Evolutionary conservation across 2,113 vertebrate genomes (phyloP).

Genomic region (Meriones unguiculatus): DNA sequence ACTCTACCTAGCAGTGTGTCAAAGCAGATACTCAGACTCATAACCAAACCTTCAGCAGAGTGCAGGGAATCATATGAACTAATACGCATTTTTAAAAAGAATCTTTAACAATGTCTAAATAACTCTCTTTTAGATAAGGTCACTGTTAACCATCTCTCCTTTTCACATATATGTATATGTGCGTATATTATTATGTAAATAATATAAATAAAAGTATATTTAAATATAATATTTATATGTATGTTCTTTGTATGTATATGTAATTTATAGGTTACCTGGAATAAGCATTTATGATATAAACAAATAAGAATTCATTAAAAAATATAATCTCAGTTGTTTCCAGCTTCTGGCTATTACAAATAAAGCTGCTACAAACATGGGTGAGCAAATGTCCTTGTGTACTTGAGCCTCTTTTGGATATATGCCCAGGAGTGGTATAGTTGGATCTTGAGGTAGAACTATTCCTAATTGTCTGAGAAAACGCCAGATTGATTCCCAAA

Average conservation of each 20-base stretch:
- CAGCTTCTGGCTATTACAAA: too few relatives aligned
- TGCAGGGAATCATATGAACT: too few relatives aligned
- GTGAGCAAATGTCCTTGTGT: too few relatives aligned
- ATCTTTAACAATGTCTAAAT: not conserved
- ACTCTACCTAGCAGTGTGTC: too few relatives aligned
- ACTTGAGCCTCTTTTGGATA: too few relatives aligned
- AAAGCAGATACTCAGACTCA: too few relatives aligned
- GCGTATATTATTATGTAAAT: not conserved
- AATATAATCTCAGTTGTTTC: not conserved
- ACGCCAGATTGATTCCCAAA: too few relatives aligned
- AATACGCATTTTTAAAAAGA: not conserved
- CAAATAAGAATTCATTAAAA: not conserved
- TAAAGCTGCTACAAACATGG: too few relatives aligned
- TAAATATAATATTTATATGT: not conserved
- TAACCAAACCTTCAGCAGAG: too few relatives aligned
- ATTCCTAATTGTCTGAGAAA: too few relatives aligned
- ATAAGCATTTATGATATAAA: not conserved
- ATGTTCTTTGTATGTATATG: not conserved
- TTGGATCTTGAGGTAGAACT: too few relatives aligned
- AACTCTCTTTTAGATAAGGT: not conserved
- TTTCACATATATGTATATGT: not conserved
- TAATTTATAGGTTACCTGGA: not conserved
- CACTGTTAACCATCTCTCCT: not conserved
- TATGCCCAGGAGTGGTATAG: too few relatives aligned
- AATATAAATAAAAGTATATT: not conserved